Percentiles rank a stretch among this genome's conserved stretches.
Evolutionary conservation across 64 coral and sea anemone species (phyloP).

Genomic region (Pocillopora damicornis): DNA sequence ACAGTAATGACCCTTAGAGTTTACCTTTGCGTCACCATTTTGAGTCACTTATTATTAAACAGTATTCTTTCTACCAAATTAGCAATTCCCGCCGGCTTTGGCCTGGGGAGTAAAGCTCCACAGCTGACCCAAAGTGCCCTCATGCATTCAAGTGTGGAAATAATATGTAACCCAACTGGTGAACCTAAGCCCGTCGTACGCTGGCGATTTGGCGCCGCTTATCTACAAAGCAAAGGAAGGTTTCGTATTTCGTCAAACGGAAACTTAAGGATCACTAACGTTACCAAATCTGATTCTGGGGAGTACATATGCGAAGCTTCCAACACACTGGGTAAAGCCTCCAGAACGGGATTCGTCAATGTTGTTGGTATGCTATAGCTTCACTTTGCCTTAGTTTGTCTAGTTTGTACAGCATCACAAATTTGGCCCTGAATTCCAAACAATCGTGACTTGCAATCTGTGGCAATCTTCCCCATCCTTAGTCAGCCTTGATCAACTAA

Average conservation of each 20-base stretch:
- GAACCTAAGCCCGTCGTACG: constrained; percentile 61
- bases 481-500: no score
- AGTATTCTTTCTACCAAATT: not conserved
- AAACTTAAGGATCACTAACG: constrained; percentile 63
- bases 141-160: constrained; percentile 41
- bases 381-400: not conserved
- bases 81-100: constrained; percentile 86
- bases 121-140: constrained; percentile 33
- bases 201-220: constrained; percentile 48
- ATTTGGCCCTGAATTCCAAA: no score
- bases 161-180: constrained; percentile 64
- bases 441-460: no score
- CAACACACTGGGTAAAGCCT: constrained; percentile 44
- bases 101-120: constrained; percentile 66
- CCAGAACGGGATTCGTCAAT: constrained; percentile 26
- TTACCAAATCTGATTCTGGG: constrained; percentile 46
- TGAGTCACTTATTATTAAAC: not conserved
- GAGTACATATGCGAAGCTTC: constrained; percentile 63
- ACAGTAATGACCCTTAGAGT: no score
- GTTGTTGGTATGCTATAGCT: constrained; percentile 24
- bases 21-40: not conserved
- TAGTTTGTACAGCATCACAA: no score
- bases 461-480: no score
- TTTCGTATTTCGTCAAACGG: constrained; percentile 60
- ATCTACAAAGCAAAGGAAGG: constrained; percentile 34